Conservation (phyloP, 2,888 invertebrate species). For the Amiota mariae region DNA sequence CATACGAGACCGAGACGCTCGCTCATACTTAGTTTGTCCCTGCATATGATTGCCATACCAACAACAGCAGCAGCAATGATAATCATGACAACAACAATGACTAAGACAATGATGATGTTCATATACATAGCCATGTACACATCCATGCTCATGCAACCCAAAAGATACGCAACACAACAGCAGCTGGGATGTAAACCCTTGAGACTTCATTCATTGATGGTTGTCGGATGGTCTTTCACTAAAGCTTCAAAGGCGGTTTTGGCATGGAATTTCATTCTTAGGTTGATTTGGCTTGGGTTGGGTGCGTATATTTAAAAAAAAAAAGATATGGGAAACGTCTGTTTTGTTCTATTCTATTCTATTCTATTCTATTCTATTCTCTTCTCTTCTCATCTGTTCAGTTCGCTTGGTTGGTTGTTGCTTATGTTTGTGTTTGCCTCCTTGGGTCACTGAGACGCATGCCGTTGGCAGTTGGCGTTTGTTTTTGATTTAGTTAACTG, state of each 20-base stretch:
- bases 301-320: neutral
- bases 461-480: slow-evolving; percentile 53
- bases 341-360: neutral
- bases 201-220: too few species aligned
- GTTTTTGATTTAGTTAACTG: slow-evolving; percentile 56
- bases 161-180: too few species aligned
- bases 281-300: neutral
- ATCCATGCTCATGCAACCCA: too few species aligned
- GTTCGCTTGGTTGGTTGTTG: too few species aligned
- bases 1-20: slow-evolving; percentile 1
- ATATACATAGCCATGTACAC: too few species aligned
- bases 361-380: too few species aligned
- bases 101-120: too few species aligned
- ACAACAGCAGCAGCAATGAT: neutral
- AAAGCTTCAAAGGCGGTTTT: too few species aligned
- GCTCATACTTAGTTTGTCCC: neutral
- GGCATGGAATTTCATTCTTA: too few species aligned
- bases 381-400: neutral
- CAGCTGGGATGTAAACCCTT: too few species aligned
- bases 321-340: too few species aligned
- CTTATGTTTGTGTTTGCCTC: neutral
- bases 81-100: neutral
- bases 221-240: too few species aligned
- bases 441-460: slow-evolving; percentile 37
- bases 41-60: neutral